phyloP scores from a whole-genome alignment of 2,888 invertebrate species.

The Euzetes globulus region DNA sequence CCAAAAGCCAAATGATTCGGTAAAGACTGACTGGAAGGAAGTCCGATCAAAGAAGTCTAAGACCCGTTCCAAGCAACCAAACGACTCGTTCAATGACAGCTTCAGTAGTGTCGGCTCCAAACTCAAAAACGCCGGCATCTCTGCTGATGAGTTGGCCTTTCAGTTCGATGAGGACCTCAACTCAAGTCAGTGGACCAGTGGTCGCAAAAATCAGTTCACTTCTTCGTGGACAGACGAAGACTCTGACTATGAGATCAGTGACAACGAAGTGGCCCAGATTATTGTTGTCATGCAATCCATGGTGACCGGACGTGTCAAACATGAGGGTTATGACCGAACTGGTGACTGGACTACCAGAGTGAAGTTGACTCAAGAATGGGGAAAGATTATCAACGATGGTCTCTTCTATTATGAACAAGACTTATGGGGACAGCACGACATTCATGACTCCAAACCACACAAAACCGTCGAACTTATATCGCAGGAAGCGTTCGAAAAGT shows the following conservation, averaged over 20 bases:
- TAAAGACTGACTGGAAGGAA: constrained; percentile 5
- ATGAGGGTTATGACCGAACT: constrained; percentile 81
- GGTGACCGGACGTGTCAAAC: constrained; percentile 56
- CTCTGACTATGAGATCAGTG: constrained; percentile 79
- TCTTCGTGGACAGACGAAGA: constrained; percentile 57
- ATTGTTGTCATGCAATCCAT: constrained; percentile 59
- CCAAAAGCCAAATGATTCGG: neutral
- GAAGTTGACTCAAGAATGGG: constrained; percentile 89
- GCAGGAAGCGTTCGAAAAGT: constrained; percentile 76
- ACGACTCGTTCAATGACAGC: no score
- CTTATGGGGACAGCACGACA: constrained; percentile 60
- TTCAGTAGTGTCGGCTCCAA: neutral
- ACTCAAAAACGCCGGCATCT: neutral
- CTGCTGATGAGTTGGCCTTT: constrained; percentile 73
- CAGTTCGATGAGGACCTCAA: constrained; percentile 91
- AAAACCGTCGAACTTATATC: constrained; percentile 78
- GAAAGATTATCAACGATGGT: constrained; percentile 94
- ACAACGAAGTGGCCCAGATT: constrained; percentile 83
- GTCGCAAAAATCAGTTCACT: constrained; percentile 72
- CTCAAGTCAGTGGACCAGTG: constrained; percentile 19
- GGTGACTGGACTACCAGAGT: constrained; percentile 81
- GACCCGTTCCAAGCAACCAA: neutral
- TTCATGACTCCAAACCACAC: constrained; percentile 36
- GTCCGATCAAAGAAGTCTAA: neutral
- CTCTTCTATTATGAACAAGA: constrained; percentile 92